A percentile compares a stretch with the other conserved stretches of the same genome.
Conservation (phyloP, 1,140 invertebrate species). For the Pemphigus obesinymphae region DNA sequence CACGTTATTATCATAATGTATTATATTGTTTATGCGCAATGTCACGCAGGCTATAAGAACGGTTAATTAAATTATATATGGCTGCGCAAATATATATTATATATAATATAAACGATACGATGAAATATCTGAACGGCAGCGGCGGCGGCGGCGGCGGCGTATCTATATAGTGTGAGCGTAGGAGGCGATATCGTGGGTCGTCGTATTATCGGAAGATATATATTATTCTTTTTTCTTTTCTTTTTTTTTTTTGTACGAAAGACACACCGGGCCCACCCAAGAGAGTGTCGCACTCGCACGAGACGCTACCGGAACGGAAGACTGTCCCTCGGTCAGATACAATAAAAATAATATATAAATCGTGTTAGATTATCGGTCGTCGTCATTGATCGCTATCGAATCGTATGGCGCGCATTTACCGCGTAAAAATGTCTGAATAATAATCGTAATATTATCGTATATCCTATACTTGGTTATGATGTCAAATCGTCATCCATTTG, state of each 20-base stretch:
- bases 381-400: conserved; percentile 15
- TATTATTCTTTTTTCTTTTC: not conserved
- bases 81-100: not conserved
- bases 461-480: not conserved
- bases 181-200: conserved; percentile 13
- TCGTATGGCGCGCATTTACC: not conserved
- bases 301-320: conserved; percentile 11
- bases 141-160: no score
- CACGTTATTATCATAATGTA: no score
- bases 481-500: not conserved
- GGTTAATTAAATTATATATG: conserved; percentile 13
- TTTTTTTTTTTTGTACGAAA: not conserved
- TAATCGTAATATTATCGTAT: not conserved
- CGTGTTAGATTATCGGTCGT: conserved; percentile 8
- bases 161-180: conserved; percentile 12
- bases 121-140: conserved; percentile 22
- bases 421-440: not conserved
- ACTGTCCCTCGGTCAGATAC: not conserved
- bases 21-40: no score
- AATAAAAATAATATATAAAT: not conserved
- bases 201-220: not conserved
- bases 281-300: not conserved
- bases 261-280: not conserved
- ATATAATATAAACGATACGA: no score
- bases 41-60: not conserved